phyloP scores from a whole-genome alignment of 2,113 vertebrate species.

The Aphyosemion australe region DNA sequence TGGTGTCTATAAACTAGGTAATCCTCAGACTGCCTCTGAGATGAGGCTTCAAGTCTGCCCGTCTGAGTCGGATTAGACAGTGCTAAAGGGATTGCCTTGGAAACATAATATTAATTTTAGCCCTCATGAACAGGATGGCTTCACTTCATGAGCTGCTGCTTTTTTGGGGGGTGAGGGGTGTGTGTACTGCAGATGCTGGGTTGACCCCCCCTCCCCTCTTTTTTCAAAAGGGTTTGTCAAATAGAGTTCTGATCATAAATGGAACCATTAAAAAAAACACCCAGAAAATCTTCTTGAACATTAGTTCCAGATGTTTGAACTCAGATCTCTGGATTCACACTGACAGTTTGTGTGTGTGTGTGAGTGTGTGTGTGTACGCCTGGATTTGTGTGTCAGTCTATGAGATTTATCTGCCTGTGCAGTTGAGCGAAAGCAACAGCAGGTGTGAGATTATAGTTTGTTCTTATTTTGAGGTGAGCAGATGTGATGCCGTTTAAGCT shows the following conservation, averaged over 20 bases:
- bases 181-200: conserved; percentile 43
- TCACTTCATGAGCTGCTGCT: conserved; percentile 45
- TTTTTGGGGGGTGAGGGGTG: too few relatives aligned
- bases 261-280: conserved; percentile 19
- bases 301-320: conserved; percentile 71
- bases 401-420: conserved; percentile 59
- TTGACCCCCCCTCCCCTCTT: conserved; percentile 5
- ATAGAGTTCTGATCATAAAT: conserved; percentile 38
- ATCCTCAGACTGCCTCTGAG: conserved; percentile 67
- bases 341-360: conserved; percentile 24
- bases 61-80: conserved; percentile 71
- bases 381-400: conserved; percentile 32
- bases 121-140: conserved; percentile 59
- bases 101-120: conserved; percentile 74
- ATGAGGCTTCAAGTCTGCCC: conserved; percentile 57
- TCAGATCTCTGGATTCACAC: conserved; percentile 52
- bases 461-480: conserved; percentile 65
- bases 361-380: conserved; percentile 6
- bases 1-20: conserved; percentile 51
- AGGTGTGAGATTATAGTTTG: conserved; percentile 71
- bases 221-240: conserved; percentile 22
- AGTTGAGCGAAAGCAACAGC: conserved; percentile 63
- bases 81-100: conserved; percentile 68
- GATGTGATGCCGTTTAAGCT: conserved; percentile 61
- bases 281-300: conserved; percentile 34